phyloP scores from a whole-genome alignment of 2,113 vertebrate species.

The Chaetorhynchus papuensis region DNA sequence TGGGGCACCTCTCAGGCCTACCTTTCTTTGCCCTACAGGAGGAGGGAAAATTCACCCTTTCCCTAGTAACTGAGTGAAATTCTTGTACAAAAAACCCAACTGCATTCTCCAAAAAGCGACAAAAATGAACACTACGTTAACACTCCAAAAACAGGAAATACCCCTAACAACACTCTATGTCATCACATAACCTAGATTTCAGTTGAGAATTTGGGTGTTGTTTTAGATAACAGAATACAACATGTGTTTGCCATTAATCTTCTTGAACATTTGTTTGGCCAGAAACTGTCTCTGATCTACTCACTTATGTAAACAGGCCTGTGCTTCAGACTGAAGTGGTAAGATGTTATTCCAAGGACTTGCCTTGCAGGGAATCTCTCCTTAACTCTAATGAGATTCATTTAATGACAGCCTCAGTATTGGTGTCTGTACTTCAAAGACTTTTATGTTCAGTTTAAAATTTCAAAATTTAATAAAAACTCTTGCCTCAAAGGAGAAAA shows the following conservation, averaged over 20 bases:
- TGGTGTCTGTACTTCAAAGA: not conserved
- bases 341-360: conserved; percentile 25
- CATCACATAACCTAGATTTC: conserved; percentile 25
- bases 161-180: not conserved
- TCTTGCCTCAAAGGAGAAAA: not conserved
- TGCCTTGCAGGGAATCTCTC: not conserved
- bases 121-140: not conserved
- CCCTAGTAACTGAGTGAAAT: not conserved
- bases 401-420: not conserved
- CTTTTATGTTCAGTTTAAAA: not conserved
- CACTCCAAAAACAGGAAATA: not conserved
- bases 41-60: not conserved
- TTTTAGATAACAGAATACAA: conserved; percentile 34
- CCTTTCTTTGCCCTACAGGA: not conserved
- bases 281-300: conserved; percentile 16
- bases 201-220: conserved; percentile 12
- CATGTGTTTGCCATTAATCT: conserved; percentile 28
- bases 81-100: not conserved
- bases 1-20: not conserved
- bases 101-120: not conserved
- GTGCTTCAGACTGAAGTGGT: not conserved
- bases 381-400: not conserved
- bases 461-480: not conserved
- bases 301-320: conserved; percentile 26
- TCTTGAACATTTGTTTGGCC: conserved; percentile 14